These are phyloP conservation scores for Alectoris magna DNA, from an alignment of 2,797 vertebrate genomes.

Conservation along the genomic window DNA sequence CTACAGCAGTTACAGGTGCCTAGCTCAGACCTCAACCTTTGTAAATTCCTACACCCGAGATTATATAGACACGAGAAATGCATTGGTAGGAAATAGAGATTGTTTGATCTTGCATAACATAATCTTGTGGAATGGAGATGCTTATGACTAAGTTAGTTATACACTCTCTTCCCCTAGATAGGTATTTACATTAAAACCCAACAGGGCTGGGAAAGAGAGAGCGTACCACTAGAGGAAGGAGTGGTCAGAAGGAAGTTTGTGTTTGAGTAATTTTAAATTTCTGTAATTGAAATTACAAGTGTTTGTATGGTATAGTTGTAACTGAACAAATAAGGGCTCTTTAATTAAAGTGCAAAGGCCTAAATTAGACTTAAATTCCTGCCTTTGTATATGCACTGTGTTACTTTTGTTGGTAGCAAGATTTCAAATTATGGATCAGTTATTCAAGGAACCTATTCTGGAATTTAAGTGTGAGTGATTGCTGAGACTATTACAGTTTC, in stretches of 20 bases:
- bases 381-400: not conserved
- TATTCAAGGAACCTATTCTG: not conserved
- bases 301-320: not conserved
- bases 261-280: not conserved
- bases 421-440: rapidly evolving
- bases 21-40: not conserved
- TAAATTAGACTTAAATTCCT: not conserved
- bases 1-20: not conserved
- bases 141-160: not conserved
- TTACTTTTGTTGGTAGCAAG: not conserved
- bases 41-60: not conserved
- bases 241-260: not conserved
- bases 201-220: rapidly evolving
- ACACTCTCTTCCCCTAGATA: not conserved
- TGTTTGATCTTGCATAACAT: not conserved
- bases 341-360: not conserved
- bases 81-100: not conserved
- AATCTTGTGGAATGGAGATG: not conserved
- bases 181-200: not conserved
- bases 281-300: not conserved
- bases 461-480: not conserved
- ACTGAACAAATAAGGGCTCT: not conserved
- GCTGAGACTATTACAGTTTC: not conserved
- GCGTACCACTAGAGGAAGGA: not conserved
- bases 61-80: not conserved